Evolutionary conservation across 2,888 invertebrate species (phyloP).

Genomic region (Julus scanicus): DNA sequence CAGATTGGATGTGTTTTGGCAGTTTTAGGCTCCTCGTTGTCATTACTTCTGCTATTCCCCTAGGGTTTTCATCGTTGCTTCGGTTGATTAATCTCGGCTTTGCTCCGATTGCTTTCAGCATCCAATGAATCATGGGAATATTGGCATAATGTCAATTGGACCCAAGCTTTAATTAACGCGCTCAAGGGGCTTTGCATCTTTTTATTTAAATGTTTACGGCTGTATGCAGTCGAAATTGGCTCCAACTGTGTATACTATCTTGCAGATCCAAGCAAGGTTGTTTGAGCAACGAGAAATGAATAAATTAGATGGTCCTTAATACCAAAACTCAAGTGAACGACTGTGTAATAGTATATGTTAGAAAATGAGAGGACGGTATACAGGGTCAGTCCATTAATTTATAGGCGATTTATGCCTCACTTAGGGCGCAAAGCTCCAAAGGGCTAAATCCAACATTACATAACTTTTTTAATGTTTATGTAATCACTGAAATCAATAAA

Average conservation of each 20-base stretch:
- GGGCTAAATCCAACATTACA: too few species aligned
- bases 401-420: too few species aligned
- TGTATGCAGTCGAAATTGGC: neutral
- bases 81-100: slow-evolving; percentile 25
- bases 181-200: neutral
- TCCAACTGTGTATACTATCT: neutral
- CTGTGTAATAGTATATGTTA: too few species aligned
- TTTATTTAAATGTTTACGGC: slow-evolving; percentile 15
- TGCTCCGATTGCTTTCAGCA: slow-evolving; percentile 29
- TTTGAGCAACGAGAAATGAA: neutral
- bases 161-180: slow-evolving; percentile 38
- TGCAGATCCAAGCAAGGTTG: neutral
- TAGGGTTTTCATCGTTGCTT: slow-evolving; percentile 2
- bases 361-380: too few species aligned
- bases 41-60: slow-evolving; percentile 8
- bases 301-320: too few species aligned
- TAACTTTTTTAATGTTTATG: too few species aligned
- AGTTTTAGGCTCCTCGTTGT: slow-evolving; percentile 8
- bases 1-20: slow-evolving; percentile 47
- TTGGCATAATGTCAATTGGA: slow-evolving; percentile 39
- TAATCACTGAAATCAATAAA: too few species aligned
- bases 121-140: slow-evolving; percentile 38
- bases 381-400: too few species aligned
- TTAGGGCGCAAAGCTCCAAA: too few species aligned
- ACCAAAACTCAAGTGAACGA: too few species aligned